phyloP scores from a whole-genome alignment of 2,113 vertebrate species.

The Heliornis fulica region DNA sequence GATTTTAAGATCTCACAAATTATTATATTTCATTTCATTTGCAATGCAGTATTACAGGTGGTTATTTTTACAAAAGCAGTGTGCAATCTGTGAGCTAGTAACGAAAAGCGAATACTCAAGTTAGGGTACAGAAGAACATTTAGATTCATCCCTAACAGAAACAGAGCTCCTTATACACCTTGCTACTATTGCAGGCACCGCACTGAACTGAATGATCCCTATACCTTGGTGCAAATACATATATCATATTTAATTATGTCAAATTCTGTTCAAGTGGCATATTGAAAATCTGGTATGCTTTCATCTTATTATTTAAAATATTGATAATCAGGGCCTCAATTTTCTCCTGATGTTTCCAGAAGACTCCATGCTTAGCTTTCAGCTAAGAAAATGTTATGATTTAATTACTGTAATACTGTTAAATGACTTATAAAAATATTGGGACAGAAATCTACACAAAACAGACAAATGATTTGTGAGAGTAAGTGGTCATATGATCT shows the following conservation, averaged over 20 bases:
- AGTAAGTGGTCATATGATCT: background rate
- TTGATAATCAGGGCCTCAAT: background rate
- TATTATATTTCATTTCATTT: background rate
- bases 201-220: fast-evolving
- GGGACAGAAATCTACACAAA: background rate
- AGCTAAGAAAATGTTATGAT: background rate
- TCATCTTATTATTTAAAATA: background rate
- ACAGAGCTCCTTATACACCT: background rate
- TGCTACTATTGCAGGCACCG: background rate
- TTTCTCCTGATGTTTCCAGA: background rate
- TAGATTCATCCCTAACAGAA: background rate
- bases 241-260: background rate
- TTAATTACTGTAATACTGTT: background rate
- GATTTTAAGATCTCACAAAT: background rate
- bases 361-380: background rate
- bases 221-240: background rate
- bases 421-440: background rate
- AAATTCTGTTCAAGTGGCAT: background rate
- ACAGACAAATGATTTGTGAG: background rate
- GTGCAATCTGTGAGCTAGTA: background rate
- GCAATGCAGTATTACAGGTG: background rate
- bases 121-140: background rate
- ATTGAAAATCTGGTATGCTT: background rate
- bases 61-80: background rate
- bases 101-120: background rate